A percentile compares a stretch with the other conserved stretches of the same genome.
These are phyloP conservation scores for Caenorhabditis remanei DNA, from an alignment of 1,140 invertebrate species.

Conservation along the genomic window DNA sequence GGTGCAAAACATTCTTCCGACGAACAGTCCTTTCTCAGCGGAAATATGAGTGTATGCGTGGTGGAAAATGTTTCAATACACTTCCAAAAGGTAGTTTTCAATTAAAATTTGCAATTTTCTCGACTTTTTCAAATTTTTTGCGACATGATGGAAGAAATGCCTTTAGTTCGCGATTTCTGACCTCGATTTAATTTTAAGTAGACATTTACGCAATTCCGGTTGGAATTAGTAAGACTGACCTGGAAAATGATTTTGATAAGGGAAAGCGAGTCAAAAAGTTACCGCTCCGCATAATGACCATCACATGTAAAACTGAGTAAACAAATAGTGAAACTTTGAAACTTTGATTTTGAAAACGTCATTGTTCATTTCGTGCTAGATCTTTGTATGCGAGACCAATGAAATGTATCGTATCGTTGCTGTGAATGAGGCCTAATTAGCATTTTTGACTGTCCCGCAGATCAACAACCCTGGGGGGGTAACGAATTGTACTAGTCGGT, in stretches of 20 bases:
- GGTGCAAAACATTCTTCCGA: conserved; percentile 67
- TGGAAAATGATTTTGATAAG: background rate
- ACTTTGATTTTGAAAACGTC: conserved; percentile 1
- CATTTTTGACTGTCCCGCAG: background rate
- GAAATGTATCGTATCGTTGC: too few relatives aligned
- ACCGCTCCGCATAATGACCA: conserved; percentile 4
- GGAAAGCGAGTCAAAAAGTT: background rate
- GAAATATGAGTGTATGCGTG: conserved; percentile 61
- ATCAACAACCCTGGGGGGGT: background rate
- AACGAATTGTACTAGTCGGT: conserved; percentile 1
- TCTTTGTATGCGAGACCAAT: background rate
- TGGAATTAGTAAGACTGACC: conserved; percentile 5
- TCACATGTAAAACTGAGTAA: background rate
- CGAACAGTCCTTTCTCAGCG: conserved; percentile 61
- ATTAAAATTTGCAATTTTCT: too few relatives aligned
- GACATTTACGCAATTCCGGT: conserved; percentile 46
- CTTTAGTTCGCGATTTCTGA: background rate
- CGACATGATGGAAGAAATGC: background rate
- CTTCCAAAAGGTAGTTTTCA: conserved; percentile 57
- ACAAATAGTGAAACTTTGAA: background rate
- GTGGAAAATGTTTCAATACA: conserved; percentile 60
- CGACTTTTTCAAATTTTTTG: background rate
- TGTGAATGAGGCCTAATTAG: background rate
- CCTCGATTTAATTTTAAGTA: background rate
- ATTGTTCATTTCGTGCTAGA: conserved; percentile 17